Base-by-base conservation (phyloP, 2,888 invertebrate genomes). In the Acleris sparsana region DNA sequence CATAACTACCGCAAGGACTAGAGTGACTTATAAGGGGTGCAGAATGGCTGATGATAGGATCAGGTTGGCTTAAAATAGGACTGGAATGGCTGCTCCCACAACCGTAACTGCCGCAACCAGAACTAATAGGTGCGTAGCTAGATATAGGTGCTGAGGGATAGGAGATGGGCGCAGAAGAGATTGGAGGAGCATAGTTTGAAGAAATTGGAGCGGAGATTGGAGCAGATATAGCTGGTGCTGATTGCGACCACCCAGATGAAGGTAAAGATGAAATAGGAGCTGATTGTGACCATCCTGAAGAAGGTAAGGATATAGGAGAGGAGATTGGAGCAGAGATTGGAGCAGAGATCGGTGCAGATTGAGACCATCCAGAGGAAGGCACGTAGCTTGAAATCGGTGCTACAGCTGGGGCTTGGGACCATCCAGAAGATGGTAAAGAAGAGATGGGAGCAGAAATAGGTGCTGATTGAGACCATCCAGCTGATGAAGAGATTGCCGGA, bases 11-110 rank as follows among this genome's bases (percentile, higher is more conserved):
- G n/a, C 43, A 22, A 43, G 62, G 49, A 22, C 51, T 52, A 16
- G 48, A 9, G 11, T 51, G 22, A 17, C 63, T 63, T 29, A 48
- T 33, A 20, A 59, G 18, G 13, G 63, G 58, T 17, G 17, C 33
- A 5, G 53, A 17, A 33, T 63, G 17, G 9, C 63, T 63, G 17
- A 55, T 46, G 5, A 64, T 60, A 9, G 64, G 64, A 2, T 49
- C 64, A 7, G 57, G 17, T 16, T 57, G 16, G 48, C 53, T 64
- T 25, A 58, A 44, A n/a, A 29, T 39, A 1, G 63, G 57, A 5
- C 11, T 44, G 6, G 52, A 29, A 53, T 58, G 33, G 3, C 78
- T 75, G 33, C 49, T 52, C 18, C 67, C 62, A 33, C 62, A 53
- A 7, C 55, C 55, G 55, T 62, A 33, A 25, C 48, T 17, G 3